Evolutionary conservation across 2,888 invertebrate genomes (phyloP), one percentile per base, ranked within the genome.

Genomic region (Neoaliturus tenellus): DNA sequence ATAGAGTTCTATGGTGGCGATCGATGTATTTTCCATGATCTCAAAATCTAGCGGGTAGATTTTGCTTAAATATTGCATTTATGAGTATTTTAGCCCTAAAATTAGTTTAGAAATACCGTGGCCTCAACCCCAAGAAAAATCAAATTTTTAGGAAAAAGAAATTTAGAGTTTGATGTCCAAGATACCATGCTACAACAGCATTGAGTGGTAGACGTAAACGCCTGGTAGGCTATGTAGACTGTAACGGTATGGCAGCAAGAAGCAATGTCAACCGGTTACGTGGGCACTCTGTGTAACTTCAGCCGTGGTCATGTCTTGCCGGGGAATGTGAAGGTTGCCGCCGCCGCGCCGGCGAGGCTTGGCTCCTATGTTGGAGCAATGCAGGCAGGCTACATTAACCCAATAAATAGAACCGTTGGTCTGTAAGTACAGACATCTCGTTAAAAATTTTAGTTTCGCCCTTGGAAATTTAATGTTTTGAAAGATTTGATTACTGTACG

Each of bases 321-420:
- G 62, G 62, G n/a, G 62, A 62, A 62, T 62, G 62, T 31, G 62
- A 62, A 62, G 62, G 62, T 62, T 62, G 62, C 12, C 31, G 62
- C 28, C 31, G 25, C 25, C 6, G 58, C 58, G 58, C 25, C 4
- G 48, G 12, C 6, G 48, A 14, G 14, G 48, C 39, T 44, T 12
- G 2, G 4, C 10, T 14, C 44, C 14, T 44, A 39, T 39, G 12
- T 39, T 39, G 39, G 12, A 8, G 39, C 39, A 39, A 39, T 39
- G 39, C 39, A 39, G 12, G 12, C 5, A 8, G n/a, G n/a, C n/a
- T n/a, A n/a, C n/a, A n/a, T n/a, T n/a, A n/a, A n/a, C n/a, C n/a
- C n/a, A n/a, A n/a, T n/a, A n/a, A n/a, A n/a, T n/a, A n/a, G n/a
- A n/a, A n/a, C n/a, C n/a, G n/a, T n/a, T n/a, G n/a, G n/a, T n/a